Conservation (phyloP, 2,113 vertebrate genomes). For the Climacteris rufus region DNA sequence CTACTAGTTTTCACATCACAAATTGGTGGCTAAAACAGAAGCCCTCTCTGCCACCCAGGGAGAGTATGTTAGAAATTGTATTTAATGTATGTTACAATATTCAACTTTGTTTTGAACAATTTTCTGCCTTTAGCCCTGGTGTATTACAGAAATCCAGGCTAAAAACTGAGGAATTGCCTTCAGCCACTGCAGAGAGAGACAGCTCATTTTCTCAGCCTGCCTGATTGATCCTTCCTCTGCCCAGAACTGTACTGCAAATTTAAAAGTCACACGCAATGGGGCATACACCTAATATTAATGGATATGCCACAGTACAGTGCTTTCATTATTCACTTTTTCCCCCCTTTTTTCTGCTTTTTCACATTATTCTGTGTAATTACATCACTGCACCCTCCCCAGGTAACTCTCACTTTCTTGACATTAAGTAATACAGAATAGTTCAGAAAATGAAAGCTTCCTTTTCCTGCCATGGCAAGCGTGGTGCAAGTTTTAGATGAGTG, state of each 20-base stretch:
- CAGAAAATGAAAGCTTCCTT: not conserved
- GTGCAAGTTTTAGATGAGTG: not conserved
- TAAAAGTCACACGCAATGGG: not conserved
- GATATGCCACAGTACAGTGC: not conserved
- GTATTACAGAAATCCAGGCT: not conserved
- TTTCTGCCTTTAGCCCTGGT: not conserved
- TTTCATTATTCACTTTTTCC: not conserved
- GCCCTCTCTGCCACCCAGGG: not conserved
- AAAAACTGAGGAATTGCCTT: not conserved
- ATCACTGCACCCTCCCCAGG: not conserved
- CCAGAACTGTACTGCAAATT: not conserved
- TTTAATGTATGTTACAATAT: not conserved
- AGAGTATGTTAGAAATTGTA: not conserved
- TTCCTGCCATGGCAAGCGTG: not conserved
- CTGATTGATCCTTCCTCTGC: not conserved
- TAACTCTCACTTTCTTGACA: not conserved
- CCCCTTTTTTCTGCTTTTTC: not conserved
- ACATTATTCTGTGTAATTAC: not conserved
- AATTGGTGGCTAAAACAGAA: not conserved
- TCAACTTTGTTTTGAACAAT: not conserved
- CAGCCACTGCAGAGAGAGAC: accelerated
- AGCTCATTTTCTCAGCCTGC: not conserved
- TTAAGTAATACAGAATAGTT: not conserved
- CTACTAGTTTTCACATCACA: not conserved
- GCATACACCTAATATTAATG: not conserved